Conservation (phyloP, 1,140 invertebrate genomes). For the Anastatus disparis region DNA sequence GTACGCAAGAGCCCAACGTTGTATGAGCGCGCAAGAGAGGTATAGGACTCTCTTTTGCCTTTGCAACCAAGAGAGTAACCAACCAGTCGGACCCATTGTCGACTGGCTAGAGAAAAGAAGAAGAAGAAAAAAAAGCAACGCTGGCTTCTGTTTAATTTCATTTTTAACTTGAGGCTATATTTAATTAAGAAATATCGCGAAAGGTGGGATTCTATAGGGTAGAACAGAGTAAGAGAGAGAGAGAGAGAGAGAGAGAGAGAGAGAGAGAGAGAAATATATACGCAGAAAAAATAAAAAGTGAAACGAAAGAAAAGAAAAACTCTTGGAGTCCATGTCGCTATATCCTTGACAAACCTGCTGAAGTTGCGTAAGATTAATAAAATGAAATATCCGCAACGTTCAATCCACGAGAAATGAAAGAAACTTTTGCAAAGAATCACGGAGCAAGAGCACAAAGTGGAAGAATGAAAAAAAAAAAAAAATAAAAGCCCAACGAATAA, state of each 20-base stretch:
- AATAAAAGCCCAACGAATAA: not conserved
- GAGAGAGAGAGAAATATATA: constrained; percentile 2
- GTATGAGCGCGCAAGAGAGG: constrained; percentile 40
- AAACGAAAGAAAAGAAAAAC: not conserved
- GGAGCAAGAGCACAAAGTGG: not conserved
- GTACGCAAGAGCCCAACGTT: constrained; percentile 54
- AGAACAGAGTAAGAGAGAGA: not conserved
- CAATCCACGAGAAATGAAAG: constrained; percentile 12
- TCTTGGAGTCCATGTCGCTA: not conserved
- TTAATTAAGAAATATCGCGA: constrained; percentile 64
- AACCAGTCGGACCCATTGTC: constrained; percentile 59
- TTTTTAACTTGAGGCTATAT: constrained; percentile 61
- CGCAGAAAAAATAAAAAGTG: not conserved
- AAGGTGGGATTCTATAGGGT: constrained; percentile 30
- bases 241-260: not conserved
- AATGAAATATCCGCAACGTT: constrained; percentile 35
- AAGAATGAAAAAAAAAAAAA: not conserved
- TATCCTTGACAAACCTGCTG: not conserved
- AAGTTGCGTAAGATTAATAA: constrained; percentile 30
- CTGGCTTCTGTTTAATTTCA: constrained; percentile 62
- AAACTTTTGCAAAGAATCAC: constrained; percentile 2
- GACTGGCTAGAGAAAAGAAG: constrained; percentile 41
- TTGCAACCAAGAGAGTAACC: constrained; percentile 49
- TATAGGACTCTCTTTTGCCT: constrained; percentile 46
- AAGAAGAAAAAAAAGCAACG: constrained; percentile 45